Percentiles rank a stretch among this genome's conserved stretches.
phyloP scores from a whole-genome alignment of 64 coral and sea anemone species.

The Orbicella faveolata region DNA sequence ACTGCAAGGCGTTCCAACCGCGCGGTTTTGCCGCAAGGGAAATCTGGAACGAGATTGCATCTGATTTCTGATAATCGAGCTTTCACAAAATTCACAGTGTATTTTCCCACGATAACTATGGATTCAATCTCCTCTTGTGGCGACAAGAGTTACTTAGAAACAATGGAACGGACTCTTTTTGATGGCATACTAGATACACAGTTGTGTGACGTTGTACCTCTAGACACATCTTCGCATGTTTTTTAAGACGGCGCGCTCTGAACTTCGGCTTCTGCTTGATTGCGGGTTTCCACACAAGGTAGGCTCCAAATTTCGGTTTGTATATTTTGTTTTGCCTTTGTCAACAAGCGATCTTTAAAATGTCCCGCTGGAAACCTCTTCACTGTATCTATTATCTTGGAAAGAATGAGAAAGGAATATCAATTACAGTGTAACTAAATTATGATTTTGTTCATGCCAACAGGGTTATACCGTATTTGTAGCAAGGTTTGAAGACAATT shows the following conservation, averaged over 20 bases:
- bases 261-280: neutral
- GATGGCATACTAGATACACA: neutral
- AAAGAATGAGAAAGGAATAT: conserved; percentile 18
- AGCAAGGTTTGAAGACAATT: neutral
- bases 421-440: neutral
- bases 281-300: neutral
- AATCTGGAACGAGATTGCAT: neutral
- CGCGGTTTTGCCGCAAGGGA: neutral
- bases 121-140: neutral
- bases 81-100: neutral
- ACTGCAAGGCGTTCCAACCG: neutral
- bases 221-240: neutral
- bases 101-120: conserved; percentile 1
- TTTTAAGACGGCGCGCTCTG: neutral
- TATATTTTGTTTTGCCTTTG: conserved; percentile 21
- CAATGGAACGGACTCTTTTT: neutral
- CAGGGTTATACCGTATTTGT: neutral
- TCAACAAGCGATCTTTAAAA: conserved; percentile 24
- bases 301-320: conserved; percentile 16
- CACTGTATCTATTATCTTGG: conserved; percentile 14
- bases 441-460: neutral
- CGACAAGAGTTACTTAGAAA: neutral
- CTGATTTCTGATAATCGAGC: neutral
- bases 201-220: neutral
- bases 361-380: conserved; percentile 2